These are phyloP conservation scores for Podilymbus podiceps DNA, from an alignment of 2,113 vertebrate species.

Conservation along the genomic window DNA sequence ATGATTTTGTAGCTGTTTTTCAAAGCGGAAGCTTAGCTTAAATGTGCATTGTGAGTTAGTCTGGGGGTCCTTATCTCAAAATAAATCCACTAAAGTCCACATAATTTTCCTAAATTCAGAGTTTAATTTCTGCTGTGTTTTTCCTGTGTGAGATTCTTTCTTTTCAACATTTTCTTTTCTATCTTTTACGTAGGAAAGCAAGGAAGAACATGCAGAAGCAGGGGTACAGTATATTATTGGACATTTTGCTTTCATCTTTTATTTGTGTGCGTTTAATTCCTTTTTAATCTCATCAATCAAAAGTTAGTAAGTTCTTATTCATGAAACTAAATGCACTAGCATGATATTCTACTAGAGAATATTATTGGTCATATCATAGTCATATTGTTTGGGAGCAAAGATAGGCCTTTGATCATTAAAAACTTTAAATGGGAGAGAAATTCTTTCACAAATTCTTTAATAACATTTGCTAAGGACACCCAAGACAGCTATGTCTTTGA, in stretches of 20 bases:
- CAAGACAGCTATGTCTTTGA: not conserved
- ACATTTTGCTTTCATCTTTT: not conserved
- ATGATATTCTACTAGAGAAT: not conserved
- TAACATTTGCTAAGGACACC: not conserved
- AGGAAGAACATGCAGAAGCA: conserved; percentile 32
- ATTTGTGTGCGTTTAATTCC: not conserved
- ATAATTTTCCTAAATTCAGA: not conserved
- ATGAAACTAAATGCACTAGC: not conserved
- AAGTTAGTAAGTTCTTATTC: not conserved
- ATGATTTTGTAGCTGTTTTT: not conserved
- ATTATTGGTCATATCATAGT: not conserved
- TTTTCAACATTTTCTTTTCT: not conserved
- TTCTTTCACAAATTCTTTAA: not conserved
- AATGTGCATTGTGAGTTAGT: not conserved
- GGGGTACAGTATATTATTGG: conserved; percentile 17
- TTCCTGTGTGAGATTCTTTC: not conserved
- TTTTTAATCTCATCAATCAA: not conserved
- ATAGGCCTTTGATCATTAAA: not conserved
- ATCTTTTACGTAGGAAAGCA: not conserved
- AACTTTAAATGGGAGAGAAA: not conserved
- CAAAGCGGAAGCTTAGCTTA: not conserved
- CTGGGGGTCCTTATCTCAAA: not conserved
- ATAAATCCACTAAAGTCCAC: not conserved
- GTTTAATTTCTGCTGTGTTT: not conserved
- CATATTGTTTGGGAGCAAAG: not conserved